These are phyloP conservation scores for Dryobota labecula DNA, from an alignment of 2,888 invertebrate genomes.

Conservation along the genomic window DNA sequence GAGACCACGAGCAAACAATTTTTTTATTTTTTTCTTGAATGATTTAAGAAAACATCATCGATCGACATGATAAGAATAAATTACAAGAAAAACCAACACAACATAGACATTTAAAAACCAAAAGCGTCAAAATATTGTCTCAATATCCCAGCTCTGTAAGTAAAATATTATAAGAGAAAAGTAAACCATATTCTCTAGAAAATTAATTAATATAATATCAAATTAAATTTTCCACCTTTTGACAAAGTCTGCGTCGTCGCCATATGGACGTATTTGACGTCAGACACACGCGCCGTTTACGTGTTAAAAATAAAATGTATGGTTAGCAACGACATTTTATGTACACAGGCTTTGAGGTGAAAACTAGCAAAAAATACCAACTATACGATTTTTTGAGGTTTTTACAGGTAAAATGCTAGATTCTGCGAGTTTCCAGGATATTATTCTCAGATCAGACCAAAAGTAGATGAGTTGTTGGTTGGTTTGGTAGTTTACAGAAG, in stretches of 20 bases:
- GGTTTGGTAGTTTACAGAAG: no score
- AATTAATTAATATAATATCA: constrained; percentile 28
- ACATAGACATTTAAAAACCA: background rate
- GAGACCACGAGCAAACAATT: background rate
- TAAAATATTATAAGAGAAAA: constrained; percentile 16
- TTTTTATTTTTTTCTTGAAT: background rate
- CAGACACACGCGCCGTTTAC: constrained; percentile 19
- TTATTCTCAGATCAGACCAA: no score
- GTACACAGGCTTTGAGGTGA: background rate
- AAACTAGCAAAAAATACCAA: background rate
- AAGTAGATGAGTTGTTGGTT: no score
- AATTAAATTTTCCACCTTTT: constrained; percentile 36
- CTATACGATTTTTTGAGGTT: background rate
- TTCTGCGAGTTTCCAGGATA: background rate
- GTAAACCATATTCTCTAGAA: constrained; percentile 15
- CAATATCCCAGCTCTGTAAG: background rate
- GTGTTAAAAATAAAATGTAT: constrained; percentile 18
- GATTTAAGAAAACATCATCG: background rate
- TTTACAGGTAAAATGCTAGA: background rate
- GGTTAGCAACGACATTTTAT: constrained; percentile 10
- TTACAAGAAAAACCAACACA: background rate
- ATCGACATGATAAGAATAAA: background rate
- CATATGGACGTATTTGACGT: constrained; percentile 29
- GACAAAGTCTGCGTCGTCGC: constrained; percentile 15
- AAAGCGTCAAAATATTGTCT: background rate